phyloP scores from a whole-genome alignment of 37 sponge, comb jelly and placozoan genomes.

The Amphimedon queenslandica region DNA sequence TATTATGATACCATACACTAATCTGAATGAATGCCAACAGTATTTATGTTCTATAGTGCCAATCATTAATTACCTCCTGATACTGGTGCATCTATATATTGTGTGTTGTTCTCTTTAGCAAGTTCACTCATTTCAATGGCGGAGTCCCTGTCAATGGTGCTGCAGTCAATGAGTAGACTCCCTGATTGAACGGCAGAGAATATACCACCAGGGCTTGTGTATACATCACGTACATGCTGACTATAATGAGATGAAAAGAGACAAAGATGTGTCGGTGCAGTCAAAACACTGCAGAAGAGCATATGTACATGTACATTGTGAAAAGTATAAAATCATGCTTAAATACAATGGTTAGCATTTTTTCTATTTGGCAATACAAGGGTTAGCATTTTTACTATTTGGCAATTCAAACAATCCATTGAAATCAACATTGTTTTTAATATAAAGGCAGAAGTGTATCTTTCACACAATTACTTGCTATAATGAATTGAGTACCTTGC shows the following conservation, averaged over 20 bases:
- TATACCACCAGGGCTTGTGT: slow-evolving; percentile 12
- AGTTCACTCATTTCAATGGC: slow-evolving; percentile 43
- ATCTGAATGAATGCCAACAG: background rate
- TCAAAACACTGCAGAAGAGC: too few relatives aligned
- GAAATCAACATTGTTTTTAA: too few relatives aligned
- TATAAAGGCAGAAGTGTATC: too few relatives aligned
- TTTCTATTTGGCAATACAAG: too few relatives aligned
- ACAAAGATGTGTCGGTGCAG: background rate
- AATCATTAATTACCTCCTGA: slow-evolving; percentile 81
- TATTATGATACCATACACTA: slow-evolving; percentile 1
- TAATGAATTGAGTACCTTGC: slow-evolving; percentile 62
- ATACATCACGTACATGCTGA: background rate
- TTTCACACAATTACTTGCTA: slow-evolving; percentile 56
- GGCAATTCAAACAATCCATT: too few relatives aligned
- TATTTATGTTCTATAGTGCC: background rate
- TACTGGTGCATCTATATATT: slow-evolving; percentile 92
- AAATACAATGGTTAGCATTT: too few relatives aligned
- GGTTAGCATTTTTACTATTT: too few relatives aligned
- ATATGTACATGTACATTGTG: too few relatives aligned
- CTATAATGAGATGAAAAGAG: background rate
- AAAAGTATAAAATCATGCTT: too few relatives aligned
- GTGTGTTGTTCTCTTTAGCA: slow-evolving; percentile 39
- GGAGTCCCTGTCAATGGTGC: slow-evolving; percentile 84
- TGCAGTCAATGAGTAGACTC: slow-evolving; percentile 88
- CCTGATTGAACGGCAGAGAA: slow-evolving; percentile 29